phyloP scores from a whole-genome alignment of 2,113 vertebrate genomes.

The Papio anubis region DNA sequence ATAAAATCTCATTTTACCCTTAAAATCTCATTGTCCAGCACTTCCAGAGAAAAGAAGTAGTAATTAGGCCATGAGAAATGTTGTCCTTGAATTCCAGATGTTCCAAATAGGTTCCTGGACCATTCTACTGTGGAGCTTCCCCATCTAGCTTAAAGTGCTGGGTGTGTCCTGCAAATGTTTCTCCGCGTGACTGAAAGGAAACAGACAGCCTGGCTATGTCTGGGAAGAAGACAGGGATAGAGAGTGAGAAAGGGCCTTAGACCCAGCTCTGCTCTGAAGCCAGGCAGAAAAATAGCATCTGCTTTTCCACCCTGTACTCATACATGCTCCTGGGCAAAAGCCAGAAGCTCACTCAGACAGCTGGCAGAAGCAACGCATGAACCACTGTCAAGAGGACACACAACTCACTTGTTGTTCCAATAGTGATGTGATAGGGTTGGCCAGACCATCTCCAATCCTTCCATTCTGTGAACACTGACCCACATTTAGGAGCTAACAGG shows the following conservation, averaged over 20 bases:
- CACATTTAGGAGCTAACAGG: neutral
- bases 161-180: neutral
- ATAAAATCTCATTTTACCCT: neutral
- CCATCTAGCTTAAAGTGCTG: neutral
- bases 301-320: neutral
- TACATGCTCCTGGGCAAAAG: neutral
- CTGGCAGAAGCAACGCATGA: neutral
- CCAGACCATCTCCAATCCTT: neutral
- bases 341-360: slow-evolving; percentile 40
- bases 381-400: neutral
- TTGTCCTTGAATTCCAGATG: slow-evolving; percentile 52
- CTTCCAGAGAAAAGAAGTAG: neutral
- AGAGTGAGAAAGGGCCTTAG: neutral
- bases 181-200: neutral
- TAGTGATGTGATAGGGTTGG: neutral
- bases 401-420: neutral
- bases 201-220: neutral
- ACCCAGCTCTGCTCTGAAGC: neutral
- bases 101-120: neutral
- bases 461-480: neutral
- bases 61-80: neutral
- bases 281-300: slow-evolving; percentile 23
- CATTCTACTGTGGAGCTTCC: neutral
- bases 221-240: neutral
- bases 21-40: neutral